These are phyloP conservation scores for Podarcis muralis DNA, from an alignment of 2,113 vertebrate species.

Conservation along the genomic window DNA sequence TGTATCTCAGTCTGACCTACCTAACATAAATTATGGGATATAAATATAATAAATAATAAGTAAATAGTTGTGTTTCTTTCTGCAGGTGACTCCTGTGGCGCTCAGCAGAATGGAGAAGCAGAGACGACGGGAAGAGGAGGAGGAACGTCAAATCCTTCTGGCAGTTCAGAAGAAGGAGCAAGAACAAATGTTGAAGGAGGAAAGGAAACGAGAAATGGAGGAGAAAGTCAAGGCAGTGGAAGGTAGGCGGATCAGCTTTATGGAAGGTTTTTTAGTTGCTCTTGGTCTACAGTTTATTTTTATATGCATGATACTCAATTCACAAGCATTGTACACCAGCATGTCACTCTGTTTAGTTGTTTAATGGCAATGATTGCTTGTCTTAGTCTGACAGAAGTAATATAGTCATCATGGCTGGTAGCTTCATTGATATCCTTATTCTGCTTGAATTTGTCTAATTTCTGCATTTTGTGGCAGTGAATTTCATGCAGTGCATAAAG, in stretches of 20 bases:
- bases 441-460: too few species aligned
- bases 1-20: neutral
- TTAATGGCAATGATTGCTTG: neutral
- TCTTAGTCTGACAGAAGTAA: too few species aligned
- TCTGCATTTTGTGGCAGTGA: too few species aligned
- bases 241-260: conserved; percentile 69
- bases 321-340: neutral
- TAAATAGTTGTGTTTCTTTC: neutral
- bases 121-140: conserved; percentile 88
- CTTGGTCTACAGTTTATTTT: neutral
- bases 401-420: too few species aligned
- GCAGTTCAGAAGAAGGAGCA: conserved; percentile 92
- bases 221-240: conserved; percentile 94
- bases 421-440: too few species aligned
- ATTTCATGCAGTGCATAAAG: too few species aligned
- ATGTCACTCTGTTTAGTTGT: neutral
- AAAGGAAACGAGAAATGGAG: conserved; percentile 87
- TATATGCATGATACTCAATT: neutral
- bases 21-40: neutral
- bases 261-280: neutral
- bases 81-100: conserved; percentile 75
- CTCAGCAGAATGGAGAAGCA: conserved; percentile 80
- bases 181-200: conserved; percentile 89
- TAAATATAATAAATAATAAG: neutral
- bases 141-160: conserved; percentile 88